Evolutionary conservation across 2,113 vertebrate species (phyloP), one percentile per base, ranked within the genome.

Genomic region (Geococcyx californianus): DNA sequence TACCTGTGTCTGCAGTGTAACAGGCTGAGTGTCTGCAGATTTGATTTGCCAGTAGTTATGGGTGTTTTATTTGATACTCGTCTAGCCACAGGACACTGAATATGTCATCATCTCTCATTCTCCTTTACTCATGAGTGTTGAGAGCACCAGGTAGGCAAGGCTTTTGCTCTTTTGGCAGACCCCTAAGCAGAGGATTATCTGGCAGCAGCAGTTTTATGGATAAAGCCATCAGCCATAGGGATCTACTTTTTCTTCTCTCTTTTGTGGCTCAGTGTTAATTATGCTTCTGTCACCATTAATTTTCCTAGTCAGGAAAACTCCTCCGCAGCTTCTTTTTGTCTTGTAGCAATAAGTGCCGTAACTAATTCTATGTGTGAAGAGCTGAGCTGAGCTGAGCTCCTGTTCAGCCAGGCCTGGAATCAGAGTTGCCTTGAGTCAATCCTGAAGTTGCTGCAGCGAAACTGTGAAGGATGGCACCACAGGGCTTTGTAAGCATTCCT

Each of bases 381-480:
- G 36, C 78, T 52, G 81, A 93, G 70, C 78, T 52, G 81, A 93
- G 70, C 23, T 0, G 7, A 90, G 56, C n/a, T 49, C 36, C 33
- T 58, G 19, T 36, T 64, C 64, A 84, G 60, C 64, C 0, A 0
- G 56, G 38, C 51, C 38, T 6, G 1, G 26, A 29, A 6, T 54
- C 26, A 81, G 40, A n/a, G 34, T 25, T 94, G 83, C 63, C 73
- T 81, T 62, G 45, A 91, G 67, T 72, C 56, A 89, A 28, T 84
- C 63, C 70, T 18, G 34, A 92, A 77, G 73, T 29, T 17, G 1
- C 80, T 76, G 42, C 10, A 68, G 70, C 7, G 13, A 68, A 94
- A 84, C 79, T 91, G 78, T 95, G 95, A 96, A 91, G 77, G 85
- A 97, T 91, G 59, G 84, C 72, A 82, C 92, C 87, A 59, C 28